Evolutionary conservation across 2,113 vertebrate genomes (phyloP).

Genomic region (Bombycilla garrulus): DNA sequence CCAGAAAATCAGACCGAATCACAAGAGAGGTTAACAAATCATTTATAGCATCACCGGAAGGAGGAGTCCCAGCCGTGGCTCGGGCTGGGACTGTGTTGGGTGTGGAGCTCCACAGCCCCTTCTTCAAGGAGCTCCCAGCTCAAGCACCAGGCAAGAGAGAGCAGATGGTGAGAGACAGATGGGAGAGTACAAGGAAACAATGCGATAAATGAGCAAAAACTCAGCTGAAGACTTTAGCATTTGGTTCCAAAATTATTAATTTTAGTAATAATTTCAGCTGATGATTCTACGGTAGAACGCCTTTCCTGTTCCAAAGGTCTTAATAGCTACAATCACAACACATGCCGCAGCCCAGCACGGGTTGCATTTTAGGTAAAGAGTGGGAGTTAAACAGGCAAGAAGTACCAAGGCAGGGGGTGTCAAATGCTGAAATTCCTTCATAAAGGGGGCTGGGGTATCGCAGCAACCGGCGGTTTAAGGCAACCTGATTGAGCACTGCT

Average conservation of each 20-base stretch:
- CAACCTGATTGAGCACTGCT: neutral
- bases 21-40: neutral
- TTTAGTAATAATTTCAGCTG: neutral
- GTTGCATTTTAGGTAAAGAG: neutral
- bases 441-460: neutral
- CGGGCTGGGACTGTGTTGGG: rapidly evolving
- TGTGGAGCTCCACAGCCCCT: neutral
- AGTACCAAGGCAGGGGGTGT: neutral
- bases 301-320: neutral
- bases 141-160: neutral
- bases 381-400: neutral
- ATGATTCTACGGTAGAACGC: neutral
- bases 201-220: slow-evolving; percentile 59
- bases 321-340: neutral
- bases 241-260: slow-evolving; percentile 2
- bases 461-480: neutral
- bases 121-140: neutral
- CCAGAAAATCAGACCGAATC: rapidly evolving
- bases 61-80: rapidly evolving
- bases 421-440: neutral
- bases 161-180: slow-evolving; percentile 55
- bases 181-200: slow-evolving; percentile 36
- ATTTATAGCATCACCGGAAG: neutral
- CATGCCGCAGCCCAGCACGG: neutral
- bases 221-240: neutral